Evolutionary conservation across 1,140 invertebrate species (phyloP).

Genomic region (Zaprionus gabonicus): DNA sequence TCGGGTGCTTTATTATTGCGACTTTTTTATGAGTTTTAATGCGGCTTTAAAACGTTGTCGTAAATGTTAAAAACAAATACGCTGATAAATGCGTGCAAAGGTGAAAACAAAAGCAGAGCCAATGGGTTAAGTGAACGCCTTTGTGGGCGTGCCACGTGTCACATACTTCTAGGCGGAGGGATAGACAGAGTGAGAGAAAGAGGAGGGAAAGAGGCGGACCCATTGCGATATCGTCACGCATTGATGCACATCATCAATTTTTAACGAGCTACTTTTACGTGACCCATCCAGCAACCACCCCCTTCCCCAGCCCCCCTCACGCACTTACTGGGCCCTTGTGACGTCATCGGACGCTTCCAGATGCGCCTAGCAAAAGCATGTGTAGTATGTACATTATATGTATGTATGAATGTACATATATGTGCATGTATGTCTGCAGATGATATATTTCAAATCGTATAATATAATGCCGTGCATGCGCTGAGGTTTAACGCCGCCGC

Average conservation of each 20-base stretch:
- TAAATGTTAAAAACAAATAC: slow-evolving; percentile 69
- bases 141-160: slow-evolving; percentile 31
- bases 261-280: slow-evolving; percentile 76
- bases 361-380: slow-evolving; percentile 18
- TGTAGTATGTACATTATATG: background rate
- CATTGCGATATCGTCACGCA: slow-evolving; percentile 55
- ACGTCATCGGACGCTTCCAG: slow-evolving; percentile 46
- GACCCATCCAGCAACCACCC: slow-evolving; percentile 27
- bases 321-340: slow-evolving; percentile 19
- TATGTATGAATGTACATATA: background rate
- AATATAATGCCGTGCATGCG: slow-evolving; percentile 31
- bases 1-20: slow-evolving; percentile 43
- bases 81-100: slow-evolving; percentile 54
- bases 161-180: slow-evolving; percentile 37
- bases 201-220: background rate
- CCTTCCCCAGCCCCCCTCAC: background rate
- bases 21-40: slow-evolving; percentile 67
- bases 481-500: slow-evolving; percentile 40
- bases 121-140: slow-evolving; percentile 61
- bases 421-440: background rate
- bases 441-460: slow-evolving; percentile 32
- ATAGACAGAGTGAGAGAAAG: no score
- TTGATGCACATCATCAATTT: slow-evolving; percentile 81
- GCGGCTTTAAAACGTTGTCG: slow-evolving; percentile 73
- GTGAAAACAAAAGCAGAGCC: slow-evolving; percentile 16